Conservation (phyloP, 2,797 vertebrate species). For the Enteromius mattozi region DNA sequence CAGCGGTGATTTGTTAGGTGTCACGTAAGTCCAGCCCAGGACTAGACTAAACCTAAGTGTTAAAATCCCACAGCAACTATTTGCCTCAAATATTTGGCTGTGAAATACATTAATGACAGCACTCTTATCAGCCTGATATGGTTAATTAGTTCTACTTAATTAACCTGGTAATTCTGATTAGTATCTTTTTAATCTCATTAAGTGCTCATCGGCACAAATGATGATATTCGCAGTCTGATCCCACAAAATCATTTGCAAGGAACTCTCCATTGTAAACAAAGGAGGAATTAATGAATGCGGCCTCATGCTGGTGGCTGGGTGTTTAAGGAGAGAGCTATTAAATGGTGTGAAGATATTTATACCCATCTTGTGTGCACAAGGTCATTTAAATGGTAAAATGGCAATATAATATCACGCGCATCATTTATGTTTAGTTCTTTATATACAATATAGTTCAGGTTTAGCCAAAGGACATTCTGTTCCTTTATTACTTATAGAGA, state of each 20-base stretch:
- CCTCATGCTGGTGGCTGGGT: conserved; percentile 14
- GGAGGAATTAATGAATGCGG: conserved; percentile 28
- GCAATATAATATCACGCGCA: not conserved
- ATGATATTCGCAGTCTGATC: conserved; percentile 33
- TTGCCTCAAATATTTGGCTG: conserved; percentile 52
- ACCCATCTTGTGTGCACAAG: not conserved
- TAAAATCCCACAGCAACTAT: conserved; percentile 58
- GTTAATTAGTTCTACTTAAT: conserved; percentile 61
- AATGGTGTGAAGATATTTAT: conserved; percentile 30
- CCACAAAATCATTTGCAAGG: conserved; percentile 36
- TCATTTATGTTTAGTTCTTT: not conserved
- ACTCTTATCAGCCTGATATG: conserved; percentile 55
- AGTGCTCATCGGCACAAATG: conserved; percentile 17
- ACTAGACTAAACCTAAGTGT: conserved; percentile 51
- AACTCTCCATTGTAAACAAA: conserved; percentile 37
- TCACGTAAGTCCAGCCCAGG: conserved; percentile 34
- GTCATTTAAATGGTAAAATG: conserved; percentile 12
- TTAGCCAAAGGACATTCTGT: conserved; percentile 21
- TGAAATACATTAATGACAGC: conserved; percentile 36
- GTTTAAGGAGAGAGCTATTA: not conserved
- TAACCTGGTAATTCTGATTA: conserved; percentile 56
- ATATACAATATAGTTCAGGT: not conserved
- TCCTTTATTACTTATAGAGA: not conserved
- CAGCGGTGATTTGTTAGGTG: conserved; percentile 31
- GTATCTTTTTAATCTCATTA: conserved; percentile 62